These are phyloP conservation scores for Entomobrya multifasciata DNA, from an alignment of 2,888 invertebrate genomes.

Conservation along the genomic window DNA sequence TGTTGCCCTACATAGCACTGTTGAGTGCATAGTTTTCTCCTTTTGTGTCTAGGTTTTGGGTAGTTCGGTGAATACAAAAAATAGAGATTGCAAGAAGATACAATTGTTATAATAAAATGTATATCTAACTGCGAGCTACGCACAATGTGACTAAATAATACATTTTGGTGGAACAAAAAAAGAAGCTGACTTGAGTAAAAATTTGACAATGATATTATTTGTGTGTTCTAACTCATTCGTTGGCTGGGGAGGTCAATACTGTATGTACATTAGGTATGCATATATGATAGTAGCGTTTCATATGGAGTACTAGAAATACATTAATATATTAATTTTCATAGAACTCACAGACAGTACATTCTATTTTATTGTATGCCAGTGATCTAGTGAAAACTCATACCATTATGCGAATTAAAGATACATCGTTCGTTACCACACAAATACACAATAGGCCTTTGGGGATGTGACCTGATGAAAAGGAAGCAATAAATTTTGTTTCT, in stretches of 20 bases:
- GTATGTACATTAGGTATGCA: background rate
- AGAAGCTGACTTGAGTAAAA: constrained; percentile 10
- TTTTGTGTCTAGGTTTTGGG: too few relatives aligned
- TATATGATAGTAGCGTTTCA: background rate
- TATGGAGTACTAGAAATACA: too few relatives aligned
- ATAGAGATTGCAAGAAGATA: background rate
- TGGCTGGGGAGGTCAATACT: background rate
- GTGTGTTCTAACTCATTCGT: background rate
- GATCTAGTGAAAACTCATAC: background rate
- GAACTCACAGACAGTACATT: too few relatives aligned
- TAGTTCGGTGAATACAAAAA: background rate
- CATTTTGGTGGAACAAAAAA: background rate
- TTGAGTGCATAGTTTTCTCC: too few relatives aligned
- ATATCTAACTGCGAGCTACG: background rate
- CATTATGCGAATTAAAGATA: constrained; percentile 37
- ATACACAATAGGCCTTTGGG: constrained; percentile 54
- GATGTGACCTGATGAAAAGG: constrained; percentile 61
- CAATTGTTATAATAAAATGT: background rate
- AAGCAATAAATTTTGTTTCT: constrained; percentile 63
- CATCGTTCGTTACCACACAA: too few relatives aligned
- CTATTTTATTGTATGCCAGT: background rate
- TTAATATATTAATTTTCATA: too few relatives aligned
- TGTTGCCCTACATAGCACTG: too few relatives aligned
- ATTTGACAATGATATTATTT: constrained; percentile 39
- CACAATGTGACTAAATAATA: background rate